These are phyloP conservation scores for Lepeophtheirus nordmannii DNA, from an alignment of 2,888 invertebrate species.

Conservation along the genomic window DNA sequence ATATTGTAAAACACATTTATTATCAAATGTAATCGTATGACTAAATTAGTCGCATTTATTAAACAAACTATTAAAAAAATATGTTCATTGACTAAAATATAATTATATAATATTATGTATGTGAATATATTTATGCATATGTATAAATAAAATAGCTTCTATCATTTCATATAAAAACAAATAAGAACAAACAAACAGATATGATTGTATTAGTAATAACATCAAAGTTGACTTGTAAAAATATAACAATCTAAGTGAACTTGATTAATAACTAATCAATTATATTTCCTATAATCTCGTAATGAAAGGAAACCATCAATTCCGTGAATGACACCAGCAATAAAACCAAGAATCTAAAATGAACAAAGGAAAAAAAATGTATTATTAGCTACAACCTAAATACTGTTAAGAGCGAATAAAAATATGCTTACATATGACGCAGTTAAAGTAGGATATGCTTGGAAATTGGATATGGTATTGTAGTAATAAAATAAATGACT, in stretches of 20 bases:
- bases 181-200: no score
- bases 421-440: neutral
- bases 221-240: neutral
- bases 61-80: no score
- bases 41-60: no score
- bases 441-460: neutral
- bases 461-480: neutral
- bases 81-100: no score
- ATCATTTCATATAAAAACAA: no score
- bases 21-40: no score
- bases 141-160: no score
- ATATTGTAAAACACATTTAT: no score
- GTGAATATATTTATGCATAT: no score
- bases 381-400: neutral
- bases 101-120: no score
- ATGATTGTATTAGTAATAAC: no score
- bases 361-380: neutral
- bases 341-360: neutral
- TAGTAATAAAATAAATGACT: neutral
- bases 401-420: neutral
- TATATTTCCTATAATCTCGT: neutral
- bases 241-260: neutral
- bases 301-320: neutral
- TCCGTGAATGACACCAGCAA: neutral
- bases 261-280: neutral